Base-by-base conservation (phyloP, 2,113 vertebrate species). In the Syrmaticus mikado region DNA sequence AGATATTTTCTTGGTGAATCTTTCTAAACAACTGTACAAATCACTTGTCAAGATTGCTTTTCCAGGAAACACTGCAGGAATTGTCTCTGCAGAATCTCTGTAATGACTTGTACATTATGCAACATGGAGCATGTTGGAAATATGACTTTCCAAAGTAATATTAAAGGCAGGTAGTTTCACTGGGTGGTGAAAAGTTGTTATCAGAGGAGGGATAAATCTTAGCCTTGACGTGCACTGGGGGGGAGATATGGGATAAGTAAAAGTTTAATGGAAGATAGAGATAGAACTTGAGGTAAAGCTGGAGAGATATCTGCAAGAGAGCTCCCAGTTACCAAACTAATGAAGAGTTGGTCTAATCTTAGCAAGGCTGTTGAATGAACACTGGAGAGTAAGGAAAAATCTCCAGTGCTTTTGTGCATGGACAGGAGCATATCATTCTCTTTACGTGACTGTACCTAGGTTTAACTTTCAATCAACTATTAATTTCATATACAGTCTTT, bases 391-490 rank as follows among this genome's bases (percentile, higher is more conserved):
- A 64, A 28, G 2, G 46, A 58, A 75, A 13, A 67, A 41, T 78
- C 21, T 41, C 7, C 13, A 19, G 10, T 60, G 41, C 18, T 87
- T 87, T 81, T 74, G 32, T 78, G 24, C 8, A 19, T 28, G 28
- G 22, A 13, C 11, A n/a, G 11, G 34, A 82, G 24, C 18, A 2
- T 16, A 32, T 8, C 0, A 0, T 50, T 82, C 4, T 1, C 85
- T 24, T 60, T 74, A 84, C 62, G 65, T 55, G 82, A 57, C 71
- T 90, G 3, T 58, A 30, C 38, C 71, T 9, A 46, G 34, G 77
- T 85, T 88, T 46, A 93, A 90, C 64, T 72, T 58, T 65, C 68
- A 90, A 64, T 87, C 88, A 94, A 15, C 36, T 17, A 48, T 57
- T 45, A 57, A 2, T 84, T 82, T 94, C 78, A 32, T 91, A 72